Evolutionary conservation across 2,113 vertebrate genomes (phyloP), one percentile per base, ranked within the genome.

Genomic region (Epinephelus moara): DNA sequence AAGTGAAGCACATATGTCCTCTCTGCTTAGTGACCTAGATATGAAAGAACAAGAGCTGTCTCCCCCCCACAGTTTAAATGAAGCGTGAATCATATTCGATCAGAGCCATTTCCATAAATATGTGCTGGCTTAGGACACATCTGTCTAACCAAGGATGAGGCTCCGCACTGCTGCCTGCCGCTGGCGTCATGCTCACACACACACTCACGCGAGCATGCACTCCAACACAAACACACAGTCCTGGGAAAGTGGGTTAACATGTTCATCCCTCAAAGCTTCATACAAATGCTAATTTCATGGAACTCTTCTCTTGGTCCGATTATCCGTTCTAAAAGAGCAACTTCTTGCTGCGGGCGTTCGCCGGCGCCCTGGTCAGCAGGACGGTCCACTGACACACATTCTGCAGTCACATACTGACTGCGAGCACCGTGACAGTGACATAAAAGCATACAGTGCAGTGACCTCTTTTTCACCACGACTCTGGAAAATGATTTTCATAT

Each of bases 301-400:
- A 89, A 87, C 84, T 53, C 64, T 81, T 88, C 69, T 81, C 68
- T 57, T 55, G 50, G 69, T 88, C 80, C 17, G 70, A 84, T 88
- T 52, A 67, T 70, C 27, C 50, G 1, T 56, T 85, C 70, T 45
- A 81, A 84, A 85, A 56, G 70, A 80, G 50, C 72, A 71, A 72
- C 37, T 56, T 66, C 62, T 67, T n/a, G 86, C 89, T 76, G 67
- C 1, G 42, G 87, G 83, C 85, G 60, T 72, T 50, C 27, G 18
- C 63, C 4, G 70, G 55, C 57, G 57, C 66, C 27, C 47, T 53
- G 75, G 87, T 90, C 91, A 91, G 80, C 78, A 30, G 53, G 75
- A 55, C 85, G 91, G 53, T 92, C 91, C 81, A 94, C 91, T 93
- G 93, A 94, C 91, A 93, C 92, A 94, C 87, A 90, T 93, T 74